Conservation (phyloP, 2,113 vertebrate genomes). For the Takifugu bimaculatus region DNA sequence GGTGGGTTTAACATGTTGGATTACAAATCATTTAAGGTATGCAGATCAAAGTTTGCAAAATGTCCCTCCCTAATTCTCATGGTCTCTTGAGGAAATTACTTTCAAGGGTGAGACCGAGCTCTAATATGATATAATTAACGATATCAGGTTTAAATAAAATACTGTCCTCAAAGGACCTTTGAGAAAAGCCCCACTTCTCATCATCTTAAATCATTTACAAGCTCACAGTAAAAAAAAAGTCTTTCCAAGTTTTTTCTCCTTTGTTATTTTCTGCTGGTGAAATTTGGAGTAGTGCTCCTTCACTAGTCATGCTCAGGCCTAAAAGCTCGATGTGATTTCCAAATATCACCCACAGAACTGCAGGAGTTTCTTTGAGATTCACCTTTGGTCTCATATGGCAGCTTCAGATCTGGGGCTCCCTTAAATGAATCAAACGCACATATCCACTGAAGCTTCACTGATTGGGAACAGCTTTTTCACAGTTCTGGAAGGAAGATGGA, state of each 20-base stretch:
- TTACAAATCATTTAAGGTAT: slow-evolving; percentile 46
- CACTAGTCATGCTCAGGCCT: slow-evolving; percentile 35
- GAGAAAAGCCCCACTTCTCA: slow-evolving; percentile 26
- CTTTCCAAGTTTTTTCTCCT: slow-evolving; percentile 30
- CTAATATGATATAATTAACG: slow-evolving; percentile 34
- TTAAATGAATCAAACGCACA: slow-evolving; percentile 17
- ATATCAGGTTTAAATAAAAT: slow-evolving; percentile 25
- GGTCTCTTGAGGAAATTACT: slow-evolving; percentile 49
- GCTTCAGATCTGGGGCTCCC: slow-evolving; percentile 14
- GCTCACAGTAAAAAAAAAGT: slow-evolving; percentile 23
- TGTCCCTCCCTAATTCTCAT: slow-evolving; percentile 26
- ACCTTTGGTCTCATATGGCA: slow-evolving; percentile 31
- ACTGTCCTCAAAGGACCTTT: slow-evolving; percentile 30
- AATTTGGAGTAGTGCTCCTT: slow-evolving; percentile 30
- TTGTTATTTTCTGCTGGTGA: slow-evolving; percentile 23
- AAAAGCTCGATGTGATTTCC: slow-evolving; percentile 34
- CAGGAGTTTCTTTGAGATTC: slow-evolving; percentile 35
- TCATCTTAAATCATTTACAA: slow-evolving; percentile 14
- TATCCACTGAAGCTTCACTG: slow-evolving; percentile 14
- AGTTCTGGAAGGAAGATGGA: slow-evolving; percentile 2
- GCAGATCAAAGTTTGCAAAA: slow-evolving; percentile 35
- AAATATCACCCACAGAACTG: slow-evolving; percentile 45
- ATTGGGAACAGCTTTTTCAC: slow-evolving; percentile 15
- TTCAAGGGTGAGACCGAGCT: slow-evolving; percentile 21
- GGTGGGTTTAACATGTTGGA: slow-evolving; percentile 41